Base-by-base conservation (phyloP, 2,888 invertebrate genomes). In the Rotaria macrura region DNA sequence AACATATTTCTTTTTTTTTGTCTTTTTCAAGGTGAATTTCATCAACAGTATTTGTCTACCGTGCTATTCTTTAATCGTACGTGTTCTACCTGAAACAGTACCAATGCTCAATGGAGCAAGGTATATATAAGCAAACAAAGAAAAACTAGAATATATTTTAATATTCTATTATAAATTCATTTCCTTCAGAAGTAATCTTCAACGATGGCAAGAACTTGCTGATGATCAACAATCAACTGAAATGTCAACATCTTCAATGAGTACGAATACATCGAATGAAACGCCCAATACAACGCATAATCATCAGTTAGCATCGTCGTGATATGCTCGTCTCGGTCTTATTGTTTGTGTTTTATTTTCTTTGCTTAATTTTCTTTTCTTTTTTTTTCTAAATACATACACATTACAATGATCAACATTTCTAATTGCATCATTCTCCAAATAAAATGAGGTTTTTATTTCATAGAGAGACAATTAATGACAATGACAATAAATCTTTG, bases 131-230 rank as follows among this genome's bases (percentile, higher is more conserved):
- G 14, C 12, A 49, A 49, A 17, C 9, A 49, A 17, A 49, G 4
- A 17, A 14, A 17, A 4, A 17, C 17, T 49, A 1, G 12, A 47
- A 1, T 4, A 12, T 47, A 14, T 49, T 49, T 49, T 49, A 3
- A 43, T 43, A 43, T 43, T 49, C 3, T 34, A 65, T 34, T 23
- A 52, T 23, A 52, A 52, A 23, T 23, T 7, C 0, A 12, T 34
- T 34, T 65, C 20, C 20, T 79, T 40, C n/a, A 79, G 79, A 43
- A 34, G 34, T 5, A 79, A 79, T 79, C 79, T 79, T 40, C 79
- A 79, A 38, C 40, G 79, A n/a, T 79, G 79, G 79, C 79, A 79
- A 79, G 79, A 79, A 79, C 43, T 79, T 25, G 79, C 79, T 43
- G 79, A 79, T 43, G 43, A 43, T 23, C 79, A 79, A 12, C 65